Evolutionary conservation across 2,797 vertebrate genomes (phyloP), one percentile per base, ranked within the genome.

Genomic region (Malacoctenus gilli): DNA sequence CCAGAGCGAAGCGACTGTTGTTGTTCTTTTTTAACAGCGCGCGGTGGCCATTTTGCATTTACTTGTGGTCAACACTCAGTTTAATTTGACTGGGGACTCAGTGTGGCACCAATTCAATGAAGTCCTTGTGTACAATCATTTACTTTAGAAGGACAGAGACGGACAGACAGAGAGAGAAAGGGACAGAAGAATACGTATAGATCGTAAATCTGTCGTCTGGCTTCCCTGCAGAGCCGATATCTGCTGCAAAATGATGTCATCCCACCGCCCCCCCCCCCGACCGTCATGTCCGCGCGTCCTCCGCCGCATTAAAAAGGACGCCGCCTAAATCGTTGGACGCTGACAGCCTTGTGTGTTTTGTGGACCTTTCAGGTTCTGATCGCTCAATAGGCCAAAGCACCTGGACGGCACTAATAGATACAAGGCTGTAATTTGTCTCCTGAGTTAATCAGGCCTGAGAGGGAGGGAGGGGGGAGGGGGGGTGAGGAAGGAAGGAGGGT

Each of bases 71-170:
- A 82, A 87, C 77, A 76, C 84, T 79, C 70, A 46, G 58, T 84
- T 76, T 87, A 79, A 84, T 85, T 84, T 75, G 68, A 77, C 79
- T 77, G 51, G 81, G 73, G 73, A 79, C 72, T 59, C 68, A 50
- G 67, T 68, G 19, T 73, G 80, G 75, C 70, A 48, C 79, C 78
- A 85, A 79, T 78, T 64, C 75, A 82, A 84, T 85, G 72, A 72
- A 75, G 57, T 80, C 73, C 50, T 66, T 28, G 56, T 73, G 72
- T 66, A 67, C 68, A 59, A 56, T 71, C 70, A 69, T 82, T 84
- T 80, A 82, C 75, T 80, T 71, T 35, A 49, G 68, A 75, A 75
- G 79, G 81, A 74, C 68, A 59, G 52, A 50, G 51, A 59, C n/a
- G 62, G 60, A 66, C 50, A 36, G 54, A 52, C 72, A 16, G 74